These are phyloP conservation scores for Myiagra hebetior DNA, from an alignment of 2,113 vertebrate species.

Conservation along the genomic window DNA sequence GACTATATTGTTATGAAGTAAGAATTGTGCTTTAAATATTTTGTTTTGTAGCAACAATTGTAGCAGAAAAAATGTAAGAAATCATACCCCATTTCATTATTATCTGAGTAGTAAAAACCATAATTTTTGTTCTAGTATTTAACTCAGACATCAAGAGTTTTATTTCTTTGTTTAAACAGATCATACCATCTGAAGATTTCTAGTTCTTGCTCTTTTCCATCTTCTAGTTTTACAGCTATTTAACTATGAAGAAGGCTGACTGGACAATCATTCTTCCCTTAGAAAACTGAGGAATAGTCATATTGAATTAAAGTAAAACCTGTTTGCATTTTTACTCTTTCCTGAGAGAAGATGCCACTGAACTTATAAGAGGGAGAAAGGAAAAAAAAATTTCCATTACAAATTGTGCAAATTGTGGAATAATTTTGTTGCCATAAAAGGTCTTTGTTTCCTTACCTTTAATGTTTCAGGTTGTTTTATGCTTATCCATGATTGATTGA, in stretches of 20 bases:
- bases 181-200: background rate
- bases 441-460: background rate
- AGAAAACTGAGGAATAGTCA: background rate
- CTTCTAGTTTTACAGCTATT: background rate
- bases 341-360: background rate
- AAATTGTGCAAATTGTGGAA: background rate
- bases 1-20: background rate
- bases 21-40: background rate
- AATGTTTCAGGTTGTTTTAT: background rate
- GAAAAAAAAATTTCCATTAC: background rate
- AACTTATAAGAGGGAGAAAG: background rate
- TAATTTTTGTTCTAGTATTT: background rate
- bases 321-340: background rate
- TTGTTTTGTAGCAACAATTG: background rate
- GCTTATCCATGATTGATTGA: background rate
- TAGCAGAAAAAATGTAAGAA: background rate
- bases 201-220: background rate
- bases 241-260: background rate
- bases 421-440: background rate
- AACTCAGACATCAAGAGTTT: background rate
- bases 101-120: background rate
- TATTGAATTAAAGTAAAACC: background rate
- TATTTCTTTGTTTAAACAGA: background rate
- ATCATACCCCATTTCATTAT: background rate
- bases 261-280: background rate